phyloP scores from a whole-genome alignment of 2,797 vertebrate species.

The Corythornis leucogaster region DNA sequence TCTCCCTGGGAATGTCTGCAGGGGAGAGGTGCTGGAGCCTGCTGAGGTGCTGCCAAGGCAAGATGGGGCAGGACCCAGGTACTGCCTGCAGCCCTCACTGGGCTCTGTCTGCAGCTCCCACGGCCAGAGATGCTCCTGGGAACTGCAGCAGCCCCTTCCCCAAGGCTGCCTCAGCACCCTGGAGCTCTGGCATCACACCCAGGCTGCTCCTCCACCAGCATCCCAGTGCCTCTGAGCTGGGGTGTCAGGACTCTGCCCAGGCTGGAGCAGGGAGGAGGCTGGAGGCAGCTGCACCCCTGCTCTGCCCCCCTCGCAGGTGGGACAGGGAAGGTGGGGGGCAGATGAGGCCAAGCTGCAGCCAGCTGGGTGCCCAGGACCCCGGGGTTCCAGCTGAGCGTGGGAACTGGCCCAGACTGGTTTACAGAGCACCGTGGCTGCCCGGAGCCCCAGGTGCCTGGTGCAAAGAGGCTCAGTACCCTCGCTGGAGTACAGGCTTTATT shows the following conservation, averaged over 20 bases:
- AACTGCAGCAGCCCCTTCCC: background rate
- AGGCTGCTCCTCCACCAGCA: background rate
- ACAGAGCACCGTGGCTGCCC: fast-evolving
- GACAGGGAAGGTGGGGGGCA: background rate
- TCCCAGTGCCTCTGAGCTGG: background rate
- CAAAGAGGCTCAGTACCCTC: background rate
- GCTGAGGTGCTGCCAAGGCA: background rate
- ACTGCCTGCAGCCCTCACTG: background rate
- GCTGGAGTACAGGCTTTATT: slow-evolving; percentile 42
- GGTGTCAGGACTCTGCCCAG: background rate
- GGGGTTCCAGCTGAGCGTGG: background rate
- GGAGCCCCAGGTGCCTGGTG: background rate
- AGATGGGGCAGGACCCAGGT: background rate
- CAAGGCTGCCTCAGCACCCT: background rate
- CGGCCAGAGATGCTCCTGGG: background rate
- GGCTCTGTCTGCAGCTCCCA: background rate
- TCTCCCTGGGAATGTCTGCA: background rate
- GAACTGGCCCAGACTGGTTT: background rate
- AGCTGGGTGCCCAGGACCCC: background rate
- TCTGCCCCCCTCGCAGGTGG: background rate
- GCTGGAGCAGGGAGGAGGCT: background rate
- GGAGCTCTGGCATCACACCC: background rate
- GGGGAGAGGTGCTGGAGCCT: background rate
- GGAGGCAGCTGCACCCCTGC: background rate
- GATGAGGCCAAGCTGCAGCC: background rate